phyloP scores from a whole-genome alignment of 2,888 invertebrate species.

The Philhelius pedissequus region DNA sequence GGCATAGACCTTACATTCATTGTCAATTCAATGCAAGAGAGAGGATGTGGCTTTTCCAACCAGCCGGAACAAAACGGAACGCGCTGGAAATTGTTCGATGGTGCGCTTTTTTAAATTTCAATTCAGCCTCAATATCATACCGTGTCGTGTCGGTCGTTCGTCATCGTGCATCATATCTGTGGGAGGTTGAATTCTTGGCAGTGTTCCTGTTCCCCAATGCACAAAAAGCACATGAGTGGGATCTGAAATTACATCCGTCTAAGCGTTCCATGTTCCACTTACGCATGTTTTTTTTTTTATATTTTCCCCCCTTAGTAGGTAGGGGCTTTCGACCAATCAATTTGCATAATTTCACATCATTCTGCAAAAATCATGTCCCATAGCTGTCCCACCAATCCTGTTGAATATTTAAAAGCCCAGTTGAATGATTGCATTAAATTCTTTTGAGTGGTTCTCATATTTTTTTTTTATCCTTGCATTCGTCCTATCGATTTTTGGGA shows the following conservation, averaged over 20 bases:
- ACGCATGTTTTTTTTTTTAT: neutral
- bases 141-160: neutral
- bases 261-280: constrained; percentile 34
- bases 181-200: neutral
- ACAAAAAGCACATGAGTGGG: constrained; percentile 20
- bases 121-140: constrained; percentile 21
- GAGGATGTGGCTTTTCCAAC: constrained; percentile 39
- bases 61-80: constrained; percentile 18
- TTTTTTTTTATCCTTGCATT: neutral
- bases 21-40: constrained; percentile 13
- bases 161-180: neutral
- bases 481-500: constrained; percentile 6
- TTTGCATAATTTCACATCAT: constrained; percentile 60
- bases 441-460: neutral
- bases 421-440: constrained; percentile 52
- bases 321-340: constrained; percentile 41
- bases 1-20: neutral
- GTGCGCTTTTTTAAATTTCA: constrained; percentile 56
- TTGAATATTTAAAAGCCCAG: constrained; percentile 57
- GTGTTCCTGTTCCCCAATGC: constrained; percentile 13
- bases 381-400: constrained; percentile 33
- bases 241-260: constrained; percentile 24
- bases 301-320: neutral
- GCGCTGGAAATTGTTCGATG: constrained; percentile 26
- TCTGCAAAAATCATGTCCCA: constrained; percentile 51